phyloP scores from a whole-genome alignment of 2,888 invertebrate genomes.

The Sarcophaga subvicina region DNA sequence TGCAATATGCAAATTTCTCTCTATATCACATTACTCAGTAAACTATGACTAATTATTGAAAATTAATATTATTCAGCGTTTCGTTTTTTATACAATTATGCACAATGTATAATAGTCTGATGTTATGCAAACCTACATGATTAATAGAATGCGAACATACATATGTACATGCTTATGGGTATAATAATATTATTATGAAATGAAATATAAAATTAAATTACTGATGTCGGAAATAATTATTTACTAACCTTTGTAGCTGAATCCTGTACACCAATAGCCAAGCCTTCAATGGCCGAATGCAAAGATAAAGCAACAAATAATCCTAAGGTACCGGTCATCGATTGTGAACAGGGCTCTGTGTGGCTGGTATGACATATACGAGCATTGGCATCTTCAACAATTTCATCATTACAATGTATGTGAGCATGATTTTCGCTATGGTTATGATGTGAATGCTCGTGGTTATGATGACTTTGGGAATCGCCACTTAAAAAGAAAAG shows the following conservation, averaged over 20 bases:
- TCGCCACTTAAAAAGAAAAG: neutral
- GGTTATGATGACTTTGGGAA: conserved; percentile 13
- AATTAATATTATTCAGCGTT: too few species aligned
- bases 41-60: too few species aligned
- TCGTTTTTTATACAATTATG: neutral
- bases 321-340: conserved; percentile 86
- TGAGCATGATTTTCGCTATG: conserved; percentile 26
- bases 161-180: neutral
- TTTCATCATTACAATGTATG: conserved; percentile 72
- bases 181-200: neutral
- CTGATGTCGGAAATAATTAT: neutral
- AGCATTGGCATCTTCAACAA: conserved; percentile 77
- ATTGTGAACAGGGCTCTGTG: conserved; percentile 85
- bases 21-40: too few species aligned
- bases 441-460: conserved; percentile 3
- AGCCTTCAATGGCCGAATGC: conserved; percentile 90
- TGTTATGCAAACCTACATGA: neutral
- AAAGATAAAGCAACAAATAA: conserved; percentile 88
- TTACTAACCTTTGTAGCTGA: conserved; percentile 84
- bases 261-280: conserved; percentile 90
- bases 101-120: neutral
- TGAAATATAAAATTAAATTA: too few species aligned
- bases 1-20: too few species aligned
- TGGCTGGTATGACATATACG: conserved; percentile 86
- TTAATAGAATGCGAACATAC: neutral